Base-by-base conservation (phyloP, 1,140 invertebrate genomes). In the Drosophila mayri region DNA sequence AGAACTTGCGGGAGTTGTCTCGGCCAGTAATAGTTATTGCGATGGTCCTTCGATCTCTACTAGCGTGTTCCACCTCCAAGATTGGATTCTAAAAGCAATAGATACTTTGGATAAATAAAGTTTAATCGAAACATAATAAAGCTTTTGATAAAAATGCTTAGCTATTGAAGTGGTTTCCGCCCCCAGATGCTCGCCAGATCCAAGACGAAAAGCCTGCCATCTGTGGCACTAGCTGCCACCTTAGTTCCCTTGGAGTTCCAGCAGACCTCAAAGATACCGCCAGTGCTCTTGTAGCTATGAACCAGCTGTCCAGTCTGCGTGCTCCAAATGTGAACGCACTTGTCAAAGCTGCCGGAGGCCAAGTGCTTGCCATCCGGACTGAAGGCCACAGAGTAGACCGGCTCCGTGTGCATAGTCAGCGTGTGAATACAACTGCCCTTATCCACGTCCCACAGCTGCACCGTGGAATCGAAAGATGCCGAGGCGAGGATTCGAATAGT, bases 321-420 rank as follows among this genome's bases (percentile, higher is more conserved):
- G 57, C 98, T 99, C 99, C 99, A 99, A 90, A 99, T 99, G 92
- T 99, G 98, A 68, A 99, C 98, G 95, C 98, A 99, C 94, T 99
- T 99, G 92, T 99, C 99, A 93, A 99, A 99, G 88, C 98, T 99
- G 22, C 99, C 99, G 86, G 98, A 99, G 6, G 99, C 99, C 49
- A 99, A 94, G 91, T 98, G 98, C 93, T 98, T 98, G 4, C 98
- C 99, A 94, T 99, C 98, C 0, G 99, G 99, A 90, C 96, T 97
- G 92, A 98, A 98, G 41, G 97, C 97, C 37, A 98, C 97, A 83
- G 96, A 97, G 93, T 97, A 97, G 5, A 99, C 99, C 16, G 99
- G 99, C 92, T 99, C 99, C 6, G 98, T 98, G 90, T 99, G 99
- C 92, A 98, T 98, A 0, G 98, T 99, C 38, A 99, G 93, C 1